Evolutionary conservation across 2,888 invertebrate species (phyloP).

Genomic region (Timema podura): DNA sequence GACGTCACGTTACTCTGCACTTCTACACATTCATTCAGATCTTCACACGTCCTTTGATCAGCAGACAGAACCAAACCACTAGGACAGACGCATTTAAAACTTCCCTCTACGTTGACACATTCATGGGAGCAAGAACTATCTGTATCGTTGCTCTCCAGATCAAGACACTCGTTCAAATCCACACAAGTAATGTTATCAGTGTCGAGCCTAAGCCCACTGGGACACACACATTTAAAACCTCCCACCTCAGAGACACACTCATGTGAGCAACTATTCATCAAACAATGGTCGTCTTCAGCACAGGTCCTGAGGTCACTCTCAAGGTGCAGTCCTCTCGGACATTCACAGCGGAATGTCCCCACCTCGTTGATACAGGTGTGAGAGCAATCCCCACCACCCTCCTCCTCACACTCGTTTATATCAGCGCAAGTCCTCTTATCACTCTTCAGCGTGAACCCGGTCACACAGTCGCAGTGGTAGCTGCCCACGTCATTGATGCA

Average conservation of each 20-base stretch:
- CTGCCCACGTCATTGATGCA: constrained; percentile 44
- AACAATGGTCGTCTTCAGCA: constrained; percentile 46
- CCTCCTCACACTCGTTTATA: constrained; percentile 45
- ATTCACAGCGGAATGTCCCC: constrained; percentile 50
- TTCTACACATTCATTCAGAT: constrained; percentile 27
- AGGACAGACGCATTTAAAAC: constrained; percentile 51
- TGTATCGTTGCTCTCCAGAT: constrained; percentile 15
- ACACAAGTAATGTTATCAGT: constrained; percentile 41
- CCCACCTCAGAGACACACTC: constrained; percentile 43
- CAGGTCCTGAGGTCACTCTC: constrained; percentile 35
- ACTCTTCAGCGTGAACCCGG: constrained; percentile 34
- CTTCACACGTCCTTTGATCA: constrained; percentile 27
- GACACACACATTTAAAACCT: constrained; percentile 47
- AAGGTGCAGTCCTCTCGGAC: constrained; percentile 46
- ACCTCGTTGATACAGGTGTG: constrained; percentile 45
- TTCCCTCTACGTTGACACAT: constrained; percentile 49
- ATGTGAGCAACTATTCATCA: constrained; percentile 37
- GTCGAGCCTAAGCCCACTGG: constrained; percentile 43
- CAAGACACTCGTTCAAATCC: constrained; percentile 34
- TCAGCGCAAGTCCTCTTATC: constrained; percentile 42
- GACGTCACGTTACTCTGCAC: constrained; percentile 24
- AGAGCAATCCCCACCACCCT: constrained; percentile 41
- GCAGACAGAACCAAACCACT: constrained; percentile 43
- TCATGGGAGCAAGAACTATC: constrained; percentile 43
- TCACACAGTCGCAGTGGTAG: constrained; percentile 36